Conservation (phyloP, 2,888 invertebrate species). For the Eulithis prunata region DNA sequence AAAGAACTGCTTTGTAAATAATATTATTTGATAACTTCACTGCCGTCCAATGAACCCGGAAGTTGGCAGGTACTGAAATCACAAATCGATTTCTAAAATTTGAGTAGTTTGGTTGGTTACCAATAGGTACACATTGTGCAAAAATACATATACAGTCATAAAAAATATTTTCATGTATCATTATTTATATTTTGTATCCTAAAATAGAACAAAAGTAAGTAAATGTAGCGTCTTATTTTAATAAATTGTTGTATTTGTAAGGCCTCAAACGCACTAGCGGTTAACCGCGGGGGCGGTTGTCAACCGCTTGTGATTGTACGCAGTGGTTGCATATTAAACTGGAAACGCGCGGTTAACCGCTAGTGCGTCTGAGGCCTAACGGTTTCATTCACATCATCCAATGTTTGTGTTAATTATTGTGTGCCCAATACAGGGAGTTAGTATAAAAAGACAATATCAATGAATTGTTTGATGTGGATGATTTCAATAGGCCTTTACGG, state of each 20-base stretch:
- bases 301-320: too few species aligned
- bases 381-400: conserved; percentile 11
- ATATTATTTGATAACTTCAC: conserved; percentile 2
- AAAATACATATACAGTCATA: neutral
- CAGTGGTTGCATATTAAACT: too few species aligned
- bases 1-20: conserved; percentile 3
- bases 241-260: conserved; percentile 7
- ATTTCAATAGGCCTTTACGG: neutral
- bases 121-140: neutral
- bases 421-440: conserved; percentile 11
- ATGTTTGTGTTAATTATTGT: conserved; percentile 18
- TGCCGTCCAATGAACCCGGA: conserved; percentile 4
- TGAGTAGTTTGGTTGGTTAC: neutral
- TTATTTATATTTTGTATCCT: neutral
- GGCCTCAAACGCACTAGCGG: too few species aligned
- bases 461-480: conserved; percentile 15
- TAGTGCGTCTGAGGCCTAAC: too few species aligned
- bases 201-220: conserved; percentile 4
- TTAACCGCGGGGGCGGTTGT: too few species aligned
- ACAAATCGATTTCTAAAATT: neutral
- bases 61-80: neutral
- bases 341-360: too few species aligned
- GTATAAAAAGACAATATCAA: conserved; percentile 14
- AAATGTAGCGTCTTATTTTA: neutral
- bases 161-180: too few species aligned